phyloP scores from a whole-genome alignment of 2,888 invertebrate species.

The Osmoderma eremita region DNA sequence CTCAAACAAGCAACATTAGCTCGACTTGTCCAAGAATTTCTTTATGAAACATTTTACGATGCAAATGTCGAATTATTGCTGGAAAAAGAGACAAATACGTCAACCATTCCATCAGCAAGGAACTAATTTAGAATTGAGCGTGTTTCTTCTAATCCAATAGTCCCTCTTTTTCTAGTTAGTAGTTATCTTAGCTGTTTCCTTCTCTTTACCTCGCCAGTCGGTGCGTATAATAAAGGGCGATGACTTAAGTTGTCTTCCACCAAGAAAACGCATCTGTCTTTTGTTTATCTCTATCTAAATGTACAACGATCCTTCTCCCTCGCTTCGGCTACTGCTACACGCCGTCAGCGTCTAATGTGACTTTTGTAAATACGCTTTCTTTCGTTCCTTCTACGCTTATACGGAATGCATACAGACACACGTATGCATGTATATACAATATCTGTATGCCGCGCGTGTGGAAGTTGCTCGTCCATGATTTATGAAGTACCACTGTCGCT shows the following conservation, averaged over 20 bases:
- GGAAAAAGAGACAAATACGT: no score
- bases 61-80: constrained; percentile 17
- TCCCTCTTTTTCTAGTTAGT: constrained; percentile 2
- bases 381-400: neutral
- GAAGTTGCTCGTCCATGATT: constrained; percentile 34
- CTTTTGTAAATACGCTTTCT: neutral
- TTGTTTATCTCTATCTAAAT: constrained; percentile 52
- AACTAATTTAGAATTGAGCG: constrained; percentile 22
- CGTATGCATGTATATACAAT: neutral
- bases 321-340: constrained; percentile 29
- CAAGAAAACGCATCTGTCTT: constrained; percentile 54
- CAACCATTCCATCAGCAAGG: constrained; percentile 17
- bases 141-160: constrained; percentile 10
- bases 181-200: constrained; percentile 13
- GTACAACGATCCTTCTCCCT: constrained; percentile 46
- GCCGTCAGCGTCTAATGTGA: constrained; percentile 41
- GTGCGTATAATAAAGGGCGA: constrained; percentile 51
- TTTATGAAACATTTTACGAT: neutral
- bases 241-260: constrained; percentile 55
- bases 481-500: constrained; percentile 36
- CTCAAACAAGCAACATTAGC: neutral
- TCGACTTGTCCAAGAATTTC: neutral
- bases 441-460: constrained; percentile 12
- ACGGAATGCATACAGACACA: neutral
- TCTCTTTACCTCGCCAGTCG: constrained; percentile 26